Evolutionary conservation across 2,797 vertebrate species (phyloP), one percentile per base, ranked within the genome.

Genomic region (Pyrrhura leucotis): DNA sequence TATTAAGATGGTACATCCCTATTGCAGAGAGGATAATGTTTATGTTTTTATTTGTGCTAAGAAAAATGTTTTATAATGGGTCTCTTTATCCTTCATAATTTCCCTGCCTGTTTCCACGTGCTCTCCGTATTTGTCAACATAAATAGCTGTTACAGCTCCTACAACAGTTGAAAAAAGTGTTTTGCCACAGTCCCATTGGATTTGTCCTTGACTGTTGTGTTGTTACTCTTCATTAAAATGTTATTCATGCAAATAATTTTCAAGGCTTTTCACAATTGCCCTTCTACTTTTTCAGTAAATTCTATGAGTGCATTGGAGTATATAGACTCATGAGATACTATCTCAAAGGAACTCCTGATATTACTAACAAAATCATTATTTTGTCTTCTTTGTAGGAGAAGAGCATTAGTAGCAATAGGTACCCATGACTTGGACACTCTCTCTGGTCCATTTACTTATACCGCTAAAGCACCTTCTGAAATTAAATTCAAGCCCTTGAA

Each of bases 361-460:
- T 42, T 54, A 35, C 14, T 69, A 61, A 16, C 25, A 79, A 89
- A 77, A 50, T 50, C 6, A 31, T 44, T 84, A 11, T 93, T 84
- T 96, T 54, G 3, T 31, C 37, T 78, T 89, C 61, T 74, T 48
- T 96, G 82, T 95, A 99, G 99, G 96, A 99, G 98, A 95, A 98
- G 99, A 97, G 98, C 98, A 0, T 97, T 99, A 95, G 99, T 99
- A 91, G 99, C 99, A 42, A 99, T 99, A 69, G 99, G 99, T 84
- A 99, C 99, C 45, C 99, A 99, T 89, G 99, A 99, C 95, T 97
- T 99, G 97, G 99, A 99, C 96, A 98, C 98, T 93, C 83, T 99
- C 79, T 98, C 98, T 12, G 99, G 99, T n/a, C 99, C 99, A 1
- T 99, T 99, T 97, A 99, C 98, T 13, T 99, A 97, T 63, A 99